Conservation (phyloP, 2,113 vertebrate genomes). For the Tretioscincus oriximinensis region DNA sequence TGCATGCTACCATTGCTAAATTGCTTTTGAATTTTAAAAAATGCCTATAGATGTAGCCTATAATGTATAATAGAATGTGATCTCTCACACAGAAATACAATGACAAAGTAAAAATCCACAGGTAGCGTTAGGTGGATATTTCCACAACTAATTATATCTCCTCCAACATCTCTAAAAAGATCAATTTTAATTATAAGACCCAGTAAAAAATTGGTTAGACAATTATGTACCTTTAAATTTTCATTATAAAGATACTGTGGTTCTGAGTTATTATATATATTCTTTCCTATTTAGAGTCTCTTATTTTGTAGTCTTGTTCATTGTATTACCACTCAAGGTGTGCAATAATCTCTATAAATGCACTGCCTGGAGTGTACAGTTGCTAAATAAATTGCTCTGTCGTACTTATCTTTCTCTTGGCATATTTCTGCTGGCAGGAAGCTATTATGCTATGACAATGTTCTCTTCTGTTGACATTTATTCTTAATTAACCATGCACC, state of each 20-base stretch:
- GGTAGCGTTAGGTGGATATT: background rate
- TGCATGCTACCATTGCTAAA: no score
- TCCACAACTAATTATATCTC: slow-evolving; percentile 37
- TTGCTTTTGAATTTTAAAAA: no score
- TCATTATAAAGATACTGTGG: slow-evolving; percentile 29
- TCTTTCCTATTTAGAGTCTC: slow-evolving; percentile 39
- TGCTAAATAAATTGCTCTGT: slow-evolving; percentile 71
- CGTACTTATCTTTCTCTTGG: slow-evolving; percentile 68
- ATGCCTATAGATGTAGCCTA: no score
- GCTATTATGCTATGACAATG: slow-evolving; percentile 60
- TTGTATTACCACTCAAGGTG: slow-evolving; percentile 58
- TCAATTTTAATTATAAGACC: no score
- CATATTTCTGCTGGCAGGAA: slow-evolving; percentile 65
- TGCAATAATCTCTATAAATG: slow-evolving; percentile 62
- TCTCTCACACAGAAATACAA: no score
- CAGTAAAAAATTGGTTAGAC: slow-evolving; percentile 28
- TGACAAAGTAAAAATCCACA: no score
- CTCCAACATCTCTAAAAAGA: slow-evolving; percentile 28
- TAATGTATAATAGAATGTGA: no score
- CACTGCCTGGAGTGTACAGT: slow-evolving; percentile 51
- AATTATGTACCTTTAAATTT: slow-evolving; percentile 51
- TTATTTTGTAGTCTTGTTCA: slow-evolving; percentile 45
- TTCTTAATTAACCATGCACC: slow-evolving; percentile 68
- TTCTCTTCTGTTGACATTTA: slow-evolving; percentile 69
- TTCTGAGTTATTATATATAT: slow-evolving; percentile 39